Evolutionary conservation across 2,797 vertebrate species (phyloP).

Genomic region (Salmo trutta): DNA sequence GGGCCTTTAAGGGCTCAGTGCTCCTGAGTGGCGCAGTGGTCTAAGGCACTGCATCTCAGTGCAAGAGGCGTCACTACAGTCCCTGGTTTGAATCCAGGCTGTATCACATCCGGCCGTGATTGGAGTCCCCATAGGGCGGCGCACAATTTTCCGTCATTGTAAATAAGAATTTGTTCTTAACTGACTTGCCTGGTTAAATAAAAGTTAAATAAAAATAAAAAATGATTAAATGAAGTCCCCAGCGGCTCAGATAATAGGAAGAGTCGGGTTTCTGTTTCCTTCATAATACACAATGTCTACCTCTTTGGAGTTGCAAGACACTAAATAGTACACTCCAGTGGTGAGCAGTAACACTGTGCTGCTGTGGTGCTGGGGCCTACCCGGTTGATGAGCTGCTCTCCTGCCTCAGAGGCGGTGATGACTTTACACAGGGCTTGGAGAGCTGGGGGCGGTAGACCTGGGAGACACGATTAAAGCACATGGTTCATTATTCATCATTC

Average conservation of each 20-base stretch:
- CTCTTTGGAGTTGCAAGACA: neutral
- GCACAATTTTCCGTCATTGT: no score
- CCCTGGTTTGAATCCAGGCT: no score
- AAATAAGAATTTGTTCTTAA: no score
- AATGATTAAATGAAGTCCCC: neutral
- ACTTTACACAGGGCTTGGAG: constrained; percentile 98
- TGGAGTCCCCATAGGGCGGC: no score
- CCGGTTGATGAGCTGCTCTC: constrained; percentile 97
- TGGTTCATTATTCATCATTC: constrained; percentile 20
- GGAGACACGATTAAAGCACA: constrained; percentile 41
- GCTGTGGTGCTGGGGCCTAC: constrained; percentile 73
- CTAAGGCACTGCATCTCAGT: no score
- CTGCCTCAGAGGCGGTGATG: constrained; percentile 94
- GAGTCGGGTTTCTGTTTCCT: neutral
- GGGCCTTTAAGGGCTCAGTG: no score
- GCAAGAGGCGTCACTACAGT: no score
- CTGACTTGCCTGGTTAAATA: no score
- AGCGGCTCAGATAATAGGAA: constrained; percentile 8
- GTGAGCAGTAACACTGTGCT: neutral
- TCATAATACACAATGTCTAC: neutral
- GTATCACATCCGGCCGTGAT: no score
- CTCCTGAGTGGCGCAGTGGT: no score
- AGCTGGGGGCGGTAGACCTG: constrained; percentile 94
- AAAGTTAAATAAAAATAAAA: no score
- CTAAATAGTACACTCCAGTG: constrained; percentile 9